Percentiles rank a stretch among this genome's conserved stretches.
Conservation (phyloP, 2,113 vertebrate genomes). For the Mixornis gularis region DNA sequence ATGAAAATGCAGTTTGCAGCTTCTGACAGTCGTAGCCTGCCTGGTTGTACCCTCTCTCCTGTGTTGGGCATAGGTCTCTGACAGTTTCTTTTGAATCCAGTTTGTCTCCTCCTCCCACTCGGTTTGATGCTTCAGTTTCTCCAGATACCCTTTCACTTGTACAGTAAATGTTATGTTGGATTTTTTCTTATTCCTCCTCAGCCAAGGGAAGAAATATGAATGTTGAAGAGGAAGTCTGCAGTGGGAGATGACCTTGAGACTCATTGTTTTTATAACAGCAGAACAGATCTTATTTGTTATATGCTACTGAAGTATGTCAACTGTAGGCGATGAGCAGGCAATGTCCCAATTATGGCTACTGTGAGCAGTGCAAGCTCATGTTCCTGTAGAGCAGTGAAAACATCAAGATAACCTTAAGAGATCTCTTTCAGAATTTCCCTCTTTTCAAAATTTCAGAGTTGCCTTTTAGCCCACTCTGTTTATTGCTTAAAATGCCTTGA, state of each 20-base stretch:
- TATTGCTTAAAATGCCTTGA: background rate
- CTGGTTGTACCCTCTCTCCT: background rate
- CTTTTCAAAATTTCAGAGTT: background rate
- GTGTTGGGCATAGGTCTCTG: background rate
- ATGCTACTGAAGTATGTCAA: background rate
- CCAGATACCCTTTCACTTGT: background rate
- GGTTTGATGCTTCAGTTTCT: background rate
- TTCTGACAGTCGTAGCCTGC: fast-evolving
- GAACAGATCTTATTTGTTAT: background rate
- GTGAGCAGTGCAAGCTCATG: background rate
- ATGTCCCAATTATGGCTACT: background rate
- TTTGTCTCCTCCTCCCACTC: background rate
- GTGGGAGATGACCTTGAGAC: background rate
- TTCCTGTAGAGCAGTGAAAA: background rate
- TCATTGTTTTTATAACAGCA: background rate
- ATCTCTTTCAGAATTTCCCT: background rate
- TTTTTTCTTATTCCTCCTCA: background rate
- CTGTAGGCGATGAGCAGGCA: background rate
- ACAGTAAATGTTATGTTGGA: background rate
- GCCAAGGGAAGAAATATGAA: background rate
- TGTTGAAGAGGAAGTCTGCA: background rate
- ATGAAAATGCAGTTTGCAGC: background rate
- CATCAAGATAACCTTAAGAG: background rate
- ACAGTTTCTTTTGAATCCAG: background rate
- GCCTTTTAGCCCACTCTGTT: background rate